Evolutionary conservation across 2,888 invertebrate species (phyloP).

Genomic region (Tinea trinotella): DNA sequence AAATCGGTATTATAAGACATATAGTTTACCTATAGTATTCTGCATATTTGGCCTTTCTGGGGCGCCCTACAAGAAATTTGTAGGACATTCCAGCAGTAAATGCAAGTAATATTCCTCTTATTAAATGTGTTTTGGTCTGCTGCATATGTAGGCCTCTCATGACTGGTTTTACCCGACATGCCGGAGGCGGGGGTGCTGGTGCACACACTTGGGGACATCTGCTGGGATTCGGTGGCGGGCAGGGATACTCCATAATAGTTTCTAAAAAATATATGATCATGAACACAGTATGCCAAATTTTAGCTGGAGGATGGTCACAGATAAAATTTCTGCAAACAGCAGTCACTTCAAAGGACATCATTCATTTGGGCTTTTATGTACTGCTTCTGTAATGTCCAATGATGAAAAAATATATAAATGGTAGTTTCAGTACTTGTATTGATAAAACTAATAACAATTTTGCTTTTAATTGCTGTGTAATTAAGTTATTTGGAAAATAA

Average conservation of each 20-base stretch:
- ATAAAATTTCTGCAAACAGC: too few species aligned
- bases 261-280: not conserved
- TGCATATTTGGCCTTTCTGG: conserved; percentile 74
- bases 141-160: conserved; percentile 78
- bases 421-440: too few species aligned
- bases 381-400: too few species aligned
- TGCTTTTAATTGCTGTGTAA: too few species aligned
- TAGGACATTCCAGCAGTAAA: conserved; percentile 43
- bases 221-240: conserved; percentile 37
- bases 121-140: conserved; percentile 74
- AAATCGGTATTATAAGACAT: too few species aligned
- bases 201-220: conserved; percentile 40
- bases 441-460: too few species aligned
- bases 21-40: conserved; percentile 88
- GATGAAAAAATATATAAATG: too few species aligned
- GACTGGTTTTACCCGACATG: conserved; percentile 67
- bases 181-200: conserved; percentile 36
- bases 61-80: conserved; percentile 64
- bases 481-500: too few species aligned
- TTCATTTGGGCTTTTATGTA: too few species aligned
- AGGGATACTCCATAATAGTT: conserved; percentile 25
- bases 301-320: too few species aligned
- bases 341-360: too few species aligned
- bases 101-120: conserved; percentile 52
- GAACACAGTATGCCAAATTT: too few species aligned